Conservation (phyloP, 2,888 invertebrate genomes). For the Trypoxylon attenuatum region DNA sequence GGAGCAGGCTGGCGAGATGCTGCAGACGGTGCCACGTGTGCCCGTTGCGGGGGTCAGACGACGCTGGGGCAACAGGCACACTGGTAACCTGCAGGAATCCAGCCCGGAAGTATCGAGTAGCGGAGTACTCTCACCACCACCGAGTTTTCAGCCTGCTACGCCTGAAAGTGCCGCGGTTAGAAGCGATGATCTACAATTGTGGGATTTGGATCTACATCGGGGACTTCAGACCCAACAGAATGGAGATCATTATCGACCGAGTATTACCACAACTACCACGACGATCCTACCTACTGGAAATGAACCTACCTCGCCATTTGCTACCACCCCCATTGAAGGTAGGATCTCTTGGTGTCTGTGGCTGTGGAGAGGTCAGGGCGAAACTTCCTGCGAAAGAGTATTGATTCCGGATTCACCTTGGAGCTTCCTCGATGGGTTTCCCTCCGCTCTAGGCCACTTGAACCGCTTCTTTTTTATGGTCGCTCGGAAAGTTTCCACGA, state of each 20-base stretch:
- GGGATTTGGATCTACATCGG: conserved; percentile 82
- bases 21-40: conserved; percentile 68
- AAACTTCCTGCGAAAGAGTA: no score
- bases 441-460: no score
- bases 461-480: no score
- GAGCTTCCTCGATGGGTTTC: no score
- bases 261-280: conserved; percentile 25
- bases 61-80: conserved; percentile 64
- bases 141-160: conserved; percentile 84
- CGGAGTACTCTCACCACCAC: conserved; percentile 79
- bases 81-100: conserved; percentile 66
- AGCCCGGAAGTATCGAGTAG: conserved; percentile 72
- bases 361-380: no score
- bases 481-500: no score
- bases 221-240: conserved; percentile 57
- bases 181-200: conserved; percentile 87
- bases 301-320: conserved; percentile 58
- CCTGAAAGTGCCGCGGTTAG: conserved; percentile 79
- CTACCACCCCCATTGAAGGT: conserved; percentile 64
- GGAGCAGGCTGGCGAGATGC: conserved; percentile 57
- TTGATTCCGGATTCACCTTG: no score
- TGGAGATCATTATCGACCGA: conserved; percentile 28
- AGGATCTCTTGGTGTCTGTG: conserved; percentile 29
- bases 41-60: conserved; percentile 69
- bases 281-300: conserved; percentile 41